A percentile compares a stretch with the other conserved stretches of the same genome.
These are phyloP conservation scores for Megaceryle alcyon DNA, from an alignment of 2,797 vertebrate genomes.

Conservation along the genomic window DNA sequence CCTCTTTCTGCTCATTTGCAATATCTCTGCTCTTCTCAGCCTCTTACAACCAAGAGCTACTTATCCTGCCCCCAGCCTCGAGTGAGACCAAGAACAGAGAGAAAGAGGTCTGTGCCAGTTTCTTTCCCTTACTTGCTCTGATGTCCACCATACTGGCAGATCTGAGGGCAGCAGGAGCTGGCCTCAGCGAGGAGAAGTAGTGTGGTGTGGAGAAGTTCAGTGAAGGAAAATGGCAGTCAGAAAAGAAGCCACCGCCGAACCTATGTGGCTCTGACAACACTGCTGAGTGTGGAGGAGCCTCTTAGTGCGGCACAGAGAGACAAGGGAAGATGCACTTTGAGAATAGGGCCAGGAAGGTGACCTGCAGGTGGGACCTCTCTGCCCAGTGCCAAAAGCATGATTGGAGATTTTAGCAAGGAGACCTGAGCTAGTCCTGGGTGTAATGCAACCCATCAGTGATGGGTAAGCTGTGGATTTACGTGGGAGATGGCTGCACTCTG, in stretches of 20 bases:
- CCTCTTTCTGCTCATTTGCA: neutral
- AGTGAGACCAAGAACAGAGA: neutral
- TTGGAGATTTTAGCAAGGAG: neutral
- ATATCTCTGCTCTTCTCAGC: neutral
- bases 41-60: neutral
- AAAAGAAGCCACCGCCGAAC: neutral
- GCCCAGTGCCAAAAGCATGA: neutral
- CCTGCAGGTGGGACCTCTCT: fast-evolving
- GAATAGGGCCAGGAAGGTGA: neutral
- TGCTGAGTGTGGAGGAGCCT: neutral
- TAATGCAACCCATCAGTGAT: neutral
- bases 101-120: neutral
- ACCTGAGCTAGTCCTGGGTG: neutral
- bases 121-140: neutral
- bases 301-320: neutral
- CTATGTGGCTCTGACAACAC: neutral
- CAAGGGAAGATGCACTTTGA: neutral
- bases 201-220: neutral
- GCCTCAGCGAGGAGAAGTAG: fast-evolving
- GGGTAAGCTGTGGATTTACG: neutral
- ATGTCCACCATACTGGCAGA: neutral
- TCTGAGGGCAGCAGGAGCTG: neutral
- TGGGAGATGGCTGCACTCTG: too few relatives aligned
- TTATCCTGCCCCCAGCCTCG: neutral
- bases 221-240: neutral